These are phyloP conservation scores for Cyanoramphus novaezelandiae DNA, from an alignment of 2,113 vertebrate genomes.

Conservation along the genomic window DNA sequence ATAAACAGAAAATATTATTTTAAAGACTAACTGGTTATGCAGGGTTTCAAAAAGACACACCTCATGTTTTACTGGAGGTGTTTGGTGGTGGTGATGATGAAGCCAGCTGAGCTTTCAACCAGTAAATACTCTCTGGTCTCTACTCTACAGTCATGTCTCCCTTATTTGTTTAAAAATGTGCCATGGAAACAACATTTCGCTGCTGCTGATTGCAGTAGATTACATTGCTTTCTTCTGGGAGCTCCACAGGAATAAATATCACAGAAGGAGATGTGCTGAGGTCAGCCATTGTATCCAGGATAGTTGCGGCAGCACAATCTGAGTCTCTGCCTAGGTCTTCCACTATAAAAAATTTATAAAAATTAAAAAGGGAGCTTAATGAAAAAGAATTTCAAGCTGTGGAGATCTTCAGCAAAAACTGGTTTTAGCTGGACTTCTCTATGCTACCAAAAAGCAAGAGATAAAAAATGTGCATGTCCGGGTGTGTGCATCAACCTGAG, in stretches of 20 bases:
- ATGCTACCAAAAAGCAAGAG: background rate
- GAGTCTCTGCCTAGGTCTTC: background rate
- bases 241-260: background rate
- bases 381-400: background rate
- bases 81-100: background rate
- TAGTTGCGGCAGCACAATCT: background rate
- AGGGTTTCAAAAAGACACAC: background rate
- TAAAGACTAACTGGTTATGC: background rate
- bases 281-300: background rate
- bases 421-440: background rate
- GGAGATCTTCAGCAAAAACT: background rate
- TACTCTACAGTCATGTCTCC: background rate
- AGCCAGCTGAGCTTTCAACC: background rate
- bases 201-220: background rate
- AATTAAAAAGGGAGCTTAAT: background rate
- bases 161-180: background rate
- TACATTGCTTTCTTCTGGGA: constrained; percentile 20
- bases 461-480: background rate
- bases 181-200: fast-evolving
- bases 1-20: background rate
- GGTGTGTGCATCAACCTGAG: background rate
- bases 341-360: background rate
- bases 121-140: background rate
- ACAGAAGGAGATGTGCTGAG: background rate
- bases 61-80: background rate